Evolutionary conservation across 2,888 invertebrate genomes (phyloP).

Genomic region (Thymelicus acteon): DNA sequence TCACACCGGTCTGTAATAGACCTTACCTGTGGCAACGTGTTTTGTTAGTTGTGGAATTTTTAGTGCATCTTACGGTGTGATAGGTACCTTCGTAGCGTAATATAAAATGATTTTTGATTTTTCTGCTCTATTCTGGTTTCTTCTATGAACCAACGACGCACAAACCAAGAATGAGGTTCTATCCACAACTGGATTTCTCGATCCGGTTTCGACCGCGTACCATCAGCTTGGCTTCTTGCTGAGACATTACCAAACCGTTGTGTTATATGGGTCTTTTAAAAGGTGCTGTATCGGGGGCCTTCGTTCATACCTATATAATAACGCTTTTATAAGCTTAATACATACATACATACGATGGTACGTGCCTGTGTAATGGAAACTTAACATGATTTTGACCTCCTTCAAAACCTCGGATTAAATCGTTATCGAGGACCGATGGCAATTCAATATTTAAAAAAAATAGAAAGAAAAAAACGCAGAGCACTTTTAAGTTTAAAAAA

Average conservation of each 20-base stretch:
- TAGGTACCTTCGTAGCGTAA: slow-evolving; percentile 7
- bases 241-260: neutral
- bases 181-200: slow-evolving; percentile 12
- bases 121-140: neutral
- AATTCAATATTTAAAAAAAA: too few relatives aligned
- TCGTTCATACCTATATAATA: too few relatives aligned
- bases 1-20: slow-evolving; percentile 37
- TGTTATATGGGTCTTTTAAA: too few relatives aligned
- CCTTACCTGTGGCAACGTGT: slow-evolving; percentile 35
- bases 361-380: too few relatives aligned
- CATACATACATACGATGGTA: too few relatives aligned
- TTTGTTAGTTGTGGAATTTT: slow-evolving; percentile 37
- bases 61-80: slow-evolving; percentile 34
- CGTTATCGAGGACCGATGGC: too few relatives aligned
- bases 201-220: neutral
- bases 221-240: neutral
- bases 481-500: too few relatives aligned
- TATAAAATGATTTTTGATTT: neutral
- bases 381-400: too few relatives aligned
- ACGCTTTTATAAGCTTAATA: too few relatives aligned
- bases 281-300: too few relatives aligned
- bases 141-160: neutral
- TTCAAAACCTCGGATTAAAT: too few relatives aligned
- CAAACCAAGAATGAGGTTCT: neutral
- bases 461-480: too few relatives aligned